Evolutionary conservation across 2,113 vertebrate genomes (phyloP), one percentile per base, ranked within the genome.

Genomic region (Misgurnus anguillicaudatus): DNA sequence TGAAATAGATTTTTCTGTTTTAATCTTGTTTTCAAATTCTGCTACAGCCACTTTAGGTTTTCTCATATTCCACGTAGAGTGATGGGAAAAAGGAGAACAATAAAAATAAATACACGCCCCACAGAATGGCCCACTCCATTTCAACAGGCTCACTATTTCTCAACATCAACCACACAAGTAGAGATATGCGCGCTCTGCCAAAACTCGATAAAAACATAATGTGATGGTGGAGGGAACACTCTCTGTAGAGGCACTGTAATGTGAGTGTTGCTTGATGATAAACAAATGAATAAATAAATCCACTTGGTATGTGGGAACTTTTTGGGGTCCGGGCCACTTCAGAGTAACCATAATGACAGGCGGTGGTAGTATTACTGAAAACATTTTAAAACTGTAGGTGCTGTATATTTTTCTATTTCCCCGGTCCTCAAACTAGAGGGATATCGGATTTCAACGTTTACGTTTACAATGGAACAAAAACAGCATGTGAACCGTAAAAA

Each of bases 201-300:
- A n/a, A 73, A 55, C 80, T 61, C 80, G 67, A 77, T 73, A 75
- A 70, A 72, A 77, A 82, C 38, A 82, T 42, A 82, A 72, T 65
- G 60, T 64, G 45, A 67, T 63, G 62, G 74, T 51, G 53, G n/a
- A n/a, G n/a, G n/a, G n/a, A 77, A 48, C 74, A 64, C 24, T 21
- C 53, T 72, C 19, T 65, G 73, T 36, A 45, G 74, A 66, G 36
- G 14, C 51, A 31, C 38, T 58, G 16, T 57, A 66, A 70, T 77
- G 67, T 3, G 8, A 57, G 68, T 57, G 48, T 70, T 36, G 31
- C 24, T 70, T 55, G 38, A 70, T 53, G 45, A 19, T 55, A 70
- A 41, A 57, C 39, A 57, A 39, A 36, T 19, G 31, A 71, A 57
- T 57, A 57, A 71, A 39, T 71, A 71, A 57, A 71, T 39, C 9